Base-by-base conservation (phyloP, 2,888 invertebrate species). In the Ashinkailepas kermadecensis region DNA sequence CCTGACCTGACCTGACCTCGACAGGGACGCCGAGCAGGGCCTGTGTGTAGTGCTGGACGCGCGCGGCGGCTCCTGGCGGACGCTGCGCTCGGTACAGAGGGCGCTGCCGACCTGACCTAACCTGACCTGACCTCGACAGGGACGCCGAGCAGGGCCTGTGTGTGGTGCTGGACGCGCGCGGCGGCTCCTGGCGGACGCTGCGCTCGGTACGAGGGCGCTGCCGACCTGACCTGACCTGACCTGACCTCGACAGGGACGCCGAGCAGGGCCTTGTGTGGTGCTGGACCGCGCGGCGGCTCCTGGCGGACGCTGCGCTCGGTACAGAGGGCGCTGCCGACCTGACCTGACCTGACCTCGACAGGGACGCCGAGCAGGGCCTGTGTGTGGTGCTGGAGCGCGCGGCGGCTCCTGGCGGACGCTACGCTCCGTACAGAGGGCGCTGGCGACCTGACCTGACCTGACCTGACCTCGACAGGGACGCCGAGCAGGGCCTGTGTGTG, bases 301-400 rank as follows among this genome's bases (percentile, higher is more conserved):
- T 91, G 92, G 89, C 90, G 83, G 18, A 78, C 83, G 25, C 83
- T 84, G 64, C 83, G 83, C 65, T 82, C 83, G 62, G 82, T 83
- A 18, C 82, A 83, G 23, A 83, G 84, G 81, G 83, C 83, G 78
- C 80, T 83, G n/a, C n/a, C n/a, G n/a, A n/a, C n/a, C n/a, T n/a
- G n/a, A n/a, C n/a, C n/a, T n/a, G n/a, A n/a, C n/a, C n/a, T 18
- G 39, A 23, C 74, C 21, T 23, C 84, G 88, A 89, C 80, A 89
- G 89, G 82, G 90, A 89, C 64, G 88, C 89, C 84, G 87, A 87
- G 64, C 87, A 87, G 83, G 92, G 92, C 15, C 87, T 92, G 82
- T 90, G 91, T 78, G 88, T 91, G 82, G 88, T 92, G 83, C 89
- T 92, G 83, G 92, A 92, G 92, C 91, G 54, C 90, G 91, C 85